phyloP scores from a whole-genome alignment of 2,797 vertebrate genomes.

The Pangasius djambal region DNA sequence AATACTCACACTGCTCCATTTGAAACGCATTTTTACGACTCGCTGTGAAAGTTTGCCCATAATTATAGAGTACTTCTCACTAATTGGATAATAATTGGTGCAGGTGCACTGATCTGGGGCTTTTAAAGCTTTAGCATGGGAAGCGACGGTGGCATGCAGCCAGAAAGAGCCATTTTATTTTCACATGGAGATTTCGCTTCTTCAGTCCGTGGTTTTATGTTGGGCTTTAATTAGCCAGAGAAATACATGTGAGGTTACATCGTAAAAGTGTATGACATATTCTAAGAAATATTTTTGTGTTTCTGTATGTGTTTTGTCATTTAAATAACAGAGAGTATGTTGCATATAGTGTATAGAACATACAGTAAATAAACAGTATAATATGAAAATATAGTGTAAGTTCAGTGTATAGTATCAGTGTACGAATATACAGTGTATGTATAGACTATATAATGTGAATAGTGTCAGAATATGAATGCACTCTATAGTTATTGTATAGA shows the following conservation, averaged over 20 bases:
- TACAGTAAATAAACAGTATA: background rate
- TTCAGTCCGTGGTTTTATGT: background rate
- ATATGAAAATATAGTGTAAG: background rate
- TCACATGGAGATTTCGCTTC: slow-evolving; percentile 4
- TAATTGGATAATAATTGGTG: slow-evolving; percentile 84
- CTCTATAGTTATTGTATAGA: background rate
- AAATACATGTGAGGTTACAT: background rate
- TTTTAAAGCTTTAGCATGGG: slow-evolving; percentile 30
- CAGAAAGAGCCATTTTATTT: slow-evolving; percentile 51
- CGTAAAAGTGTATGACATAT: background rate
- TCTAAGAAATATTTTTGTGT: background rate
- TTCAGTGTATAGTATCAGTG: background rate
- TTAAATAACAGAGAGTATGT: background rate
- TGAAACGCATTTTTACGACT: slow-evolving; percentile 43
- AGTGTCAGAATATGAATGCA: too few species aligned
- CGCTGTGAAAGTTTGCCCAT: slow-evolving; percentile 63
- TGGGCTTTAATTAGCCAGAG: background rate
- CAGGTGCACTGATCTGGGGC: slow-evolving; percentile 79
- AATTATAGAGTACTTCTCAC: slow-evolving; percentile 82
- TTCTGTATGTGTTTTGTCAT: background rate
- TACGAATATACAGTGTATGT: background rate
- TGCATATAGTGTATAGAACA: background rate
- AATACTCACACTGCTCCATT: slow-evolving; percentile 38
- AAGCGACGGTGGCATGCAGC: slow-evolving; percentile 28
- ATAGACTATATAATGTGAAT: too few species aligned